phyloP scores from a whole-genome alignment of 2,113 vertebrate species.

The Sturnus vulgaris region DNA sequence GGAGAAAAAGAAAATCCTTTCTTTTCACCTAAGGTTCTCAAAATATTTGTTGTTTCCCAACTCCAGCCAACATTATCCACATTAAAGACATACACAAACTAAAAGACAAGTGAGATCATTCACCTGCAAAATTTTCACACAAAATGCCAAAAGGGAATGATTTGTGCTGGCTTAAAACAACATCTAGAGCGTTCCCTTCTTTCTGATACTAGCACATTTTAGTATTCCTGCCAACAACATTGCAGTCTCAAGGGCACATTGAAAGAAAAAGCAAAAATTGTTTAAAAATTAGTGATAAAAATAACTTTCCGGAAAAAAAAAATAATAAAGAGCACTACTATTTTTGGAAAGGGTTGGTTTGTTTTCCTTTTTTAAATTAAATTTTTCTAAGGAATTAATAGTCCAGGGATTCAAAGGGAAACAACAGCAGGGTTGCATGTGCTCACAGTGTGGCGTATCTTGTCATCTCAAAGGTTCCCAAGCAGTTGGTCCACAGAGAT shows the following conservation, averaged over 20 bases:
- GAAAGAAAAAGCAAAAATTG: not conserved
- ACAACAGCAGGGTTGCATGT: not conserved
- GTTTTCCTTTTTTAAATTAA: not conserved
- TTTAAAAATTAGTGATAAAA: not conserved
- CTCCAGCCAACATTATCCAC: not conserved
- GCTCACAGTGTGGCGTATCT: not conserved
- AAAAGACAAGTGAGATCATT: not conserved
- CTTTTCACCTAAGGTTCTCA: not conserved
- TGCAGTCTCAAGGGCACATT: not conserved
- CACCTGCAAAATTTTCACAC: constrained; percentile 3
- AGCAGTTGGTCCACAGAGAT: not conserved
- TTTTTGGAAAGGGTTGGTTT: not conserved
- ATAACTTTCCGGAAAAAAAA: not conserved
- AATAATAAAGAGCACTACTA: not conserved
- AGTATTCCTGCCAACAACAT: not conserved
- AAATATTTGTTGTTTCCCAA: constrained; percentile 29
- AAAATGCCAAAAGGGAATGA: not conserved
- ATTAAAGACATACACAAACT: not conserved
- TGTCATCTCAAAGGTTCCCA: constrained; percentile 21
- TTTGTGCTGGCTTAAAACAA: not conserved
- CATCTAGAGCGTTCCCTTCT: not conserved
- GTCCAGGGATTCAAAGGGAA: not conserved
- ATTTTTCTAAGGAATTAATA: not conserved
- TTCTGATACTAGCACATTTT: not conserved
- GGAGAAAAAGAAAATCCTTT: constrained; percentile 1